Conservation (phyloP, 2,113 vertebrate genomes). For the Taurulus bubalis region DNA sequence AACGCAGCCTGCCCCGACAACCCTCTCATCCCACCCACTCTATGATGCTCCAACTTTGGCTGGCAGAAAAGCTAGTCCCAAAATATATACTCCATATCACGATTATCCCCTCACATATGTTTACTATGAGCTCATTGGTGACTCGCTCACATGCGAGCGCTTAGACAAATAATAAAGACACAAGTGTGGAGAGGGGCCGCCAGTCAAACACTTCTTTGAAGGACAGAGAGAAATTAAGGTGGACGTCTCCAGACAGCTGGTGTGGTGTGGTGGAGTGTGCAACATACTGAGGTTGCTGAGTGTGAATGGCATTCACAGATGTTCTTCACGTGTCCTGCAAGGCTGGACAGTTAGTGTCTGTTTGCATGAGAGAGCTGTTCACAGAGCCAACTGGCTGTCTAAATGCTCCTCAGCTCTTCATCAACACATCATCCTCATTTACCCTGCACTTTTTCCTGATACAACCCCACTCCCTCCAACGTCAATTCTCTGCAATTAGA, state of each 20-base stretch:
- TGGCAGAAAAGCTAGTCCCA: conserved; percentile 19
- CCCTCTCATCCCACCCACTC: conserved; percentile 10
- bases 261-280: conserved; percentile 29
- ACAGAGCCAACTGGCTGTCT: conserved; percentile 49
- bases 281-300: conserved; percentile 41
- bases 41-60: conserved; percentile 4
- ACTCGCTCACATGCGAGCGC: not conserved
- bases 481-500: not conserved
- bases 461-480: not conserved
- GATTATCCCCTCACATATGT: conserved; percentile 14
- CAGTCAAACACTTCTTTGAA: conserved; percentile 34
- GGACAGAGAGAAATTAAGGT: conserved; percentile 26
- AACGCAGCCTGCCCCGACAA: conserved; percentile 26
- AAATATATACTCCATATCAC: conserved; percentile 45
- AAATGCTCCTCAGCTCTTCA: conserved; percentile 54
- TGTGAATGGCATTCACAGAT: conserved; percentile 75
- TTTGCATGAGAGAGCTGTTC: conserved; percentile 60
- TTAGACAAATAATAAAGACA: conserved; percentile 9
- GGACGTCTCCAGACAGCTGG: conserved; percentile 52
- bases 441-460: not conserved
- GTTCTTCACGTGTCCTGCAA: conserved; percentile 66
- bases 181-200: not conserved
- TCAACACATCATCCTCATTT: conserved; percentile 48
- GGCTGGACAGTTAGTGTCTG: conserved; percentile 45
- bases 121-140: conserved; percentile 19